Percentiles rank a stretch among this genome's conserved stretches.
These are phyloP conservation scores for Phoxinus phoxinus DNA, from an alignment of 2,113 vertebrate species.

Conservation along the genomic window DNA sequence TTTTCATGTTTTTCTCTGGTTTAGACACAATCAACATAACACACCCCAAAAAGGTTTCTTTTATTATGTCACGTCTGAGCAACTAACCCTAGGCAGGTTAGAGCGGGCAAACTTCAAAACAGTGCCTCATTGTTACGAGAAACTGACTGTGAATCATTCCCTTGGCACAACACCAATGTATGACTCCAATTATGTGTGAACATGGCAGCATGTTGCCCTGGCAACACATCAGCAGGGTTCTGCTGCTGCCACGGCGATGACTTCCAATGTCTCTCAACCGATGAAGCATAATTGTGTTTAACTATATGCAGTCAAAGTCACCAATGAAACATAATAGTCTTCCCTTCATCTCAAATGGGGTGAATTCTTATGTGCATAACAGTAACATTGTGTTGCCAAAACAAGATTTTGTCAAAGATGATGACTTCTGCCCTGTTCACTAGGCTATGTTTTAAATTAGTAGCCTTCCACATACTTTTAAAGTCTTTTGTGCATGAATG, in stretches of 20 bases:
- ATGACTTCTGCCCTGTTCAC: background rate
- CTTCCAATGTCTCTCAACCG: constrained; percentile 31
- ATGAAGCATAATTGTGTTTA: constrained; percentile 36
- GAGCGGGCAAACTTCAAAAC: background rate
- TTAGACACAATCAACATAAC: constrained; percentile 15
- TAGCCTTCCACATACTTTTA: background rate
- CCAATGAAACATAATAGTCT: constrained; percentile 32
- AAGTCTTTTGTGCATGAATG: background rate
- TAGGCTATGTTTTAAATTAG: background rate
- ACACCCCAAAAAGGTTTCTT: background rate
- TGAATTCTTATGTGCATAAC: constrained; percentile 32
- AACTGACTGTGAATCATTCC: constrained; percentile 29
- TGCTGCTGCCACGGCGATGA: constrained; percentile 39
- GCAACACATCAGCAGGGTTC: constrained; percentile 38
- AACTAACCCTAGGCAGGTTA: background rate
- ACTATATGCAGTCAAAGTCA: constrained; percentile 25
- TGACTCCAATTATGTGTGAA: constrained; percentile 46
- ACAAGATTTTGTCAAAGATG: constrained; percentile 11
- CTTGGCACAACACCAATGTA: constrained; percentile 31
- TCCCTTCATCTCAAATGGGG: constrained; percentile 29
- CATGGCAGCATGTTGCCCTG: constrained; percentile 33
- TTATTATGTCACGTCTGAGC: background rate
- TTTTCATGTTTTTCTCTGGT: constrained; percentile 3
- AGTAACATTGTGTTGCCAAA: constrained; percentile 32
- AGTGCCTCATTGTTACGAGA: background rate